Percentiles rank a stretch among this genome's conserved stretches.
These are phyloP conservation scores for Polypterus bichir DNA, from an alignment of 2,113 vertebrate species.

Conservation along the genomic window DNA sequence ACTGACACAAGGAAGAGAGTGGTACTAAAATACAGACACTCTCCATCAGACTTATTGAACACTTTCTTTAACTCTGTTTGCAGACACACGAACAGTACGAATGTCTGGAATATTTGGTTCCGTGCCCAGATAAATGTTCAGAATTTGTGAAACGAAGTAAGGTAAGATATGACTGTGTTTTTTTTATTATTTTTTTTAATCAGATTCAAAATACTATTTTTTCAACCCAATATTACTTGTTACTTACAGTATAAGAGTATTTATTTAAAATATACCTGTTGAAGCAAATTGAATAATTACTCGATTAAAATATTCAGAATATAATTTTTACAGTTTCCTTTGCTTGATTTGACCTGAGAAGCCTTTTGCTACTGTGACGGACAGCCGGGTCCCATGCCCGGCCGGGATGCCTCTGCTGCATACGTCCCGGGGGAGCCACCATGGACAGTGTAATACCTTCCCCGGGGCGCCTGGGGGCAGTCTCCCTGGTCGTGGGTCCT, in stretches of 20 bases:
- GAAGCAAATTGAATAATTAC: neutral
- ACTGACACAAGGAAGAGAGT: too few species aligned
- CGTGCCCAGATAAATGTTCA: slow-evolving; percentile 60
- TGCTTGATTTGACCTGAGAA: neutral
- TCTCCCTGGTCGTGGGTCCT: too few species aligned
- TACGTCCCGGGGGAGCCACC: too few species aligned
- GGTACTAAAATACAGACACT: too few species aligned
- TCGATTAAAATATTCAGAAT: neutral
- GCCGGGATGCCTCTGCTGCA: too few species aligned
- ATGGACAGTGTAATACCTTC: too few species aligned
- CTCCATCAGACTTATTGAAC: too few species aligned
- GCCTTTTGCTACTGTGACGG: neutral
- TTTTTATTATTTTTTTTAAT: neutral
- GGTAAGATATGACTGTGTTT: slow-evolving; percentile 33
- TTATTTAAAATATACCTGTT: too few species aligned
- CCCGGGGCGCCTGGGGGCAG: too few species aligned
- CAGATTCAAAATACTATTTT: neutral
- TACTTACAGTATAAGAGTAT: too few species aligned
- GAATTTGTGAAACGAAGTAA: slow-evolving; percentile 52
- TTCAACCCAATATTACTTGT: too few species aligned
- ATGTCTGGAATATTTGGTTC: slow-evolving; percentile 59
- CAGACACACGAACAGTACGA: slow-evolving; percentile 55
- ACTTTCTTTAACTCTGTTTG: slow-evolving; percentile 5
- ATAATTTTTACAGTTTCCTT: neutral
- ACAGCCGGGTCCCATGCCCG: too few species aligned